Evolutionary conservation across 2,888 invertebrate genomes (phyloP).

Genomic region (Trissolcus brochymenae): DNA sequence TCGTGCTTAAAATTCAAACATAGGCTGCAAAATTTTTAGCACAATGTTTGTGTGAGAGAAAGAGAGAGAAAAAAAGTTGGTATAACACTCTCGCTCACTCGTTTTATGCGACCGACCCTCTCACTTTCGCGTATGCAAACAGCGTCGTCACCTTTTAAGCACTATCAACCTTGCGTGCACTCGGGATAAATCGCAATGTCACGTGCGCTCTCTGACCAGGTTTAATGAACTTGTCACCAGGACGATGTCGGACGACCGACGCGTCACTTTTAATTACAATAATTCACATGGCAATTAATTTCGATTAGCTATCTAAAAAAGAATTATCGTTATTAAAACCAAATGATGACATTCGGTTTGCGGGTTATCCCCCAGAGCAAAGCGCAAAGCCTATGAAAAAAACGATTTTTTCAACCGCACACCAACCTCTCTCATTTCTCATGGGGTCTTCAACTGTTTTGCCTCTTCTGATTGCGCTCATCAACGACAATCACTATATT

Average conservation of each 20-base stretch:
- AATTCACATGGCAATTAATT: conserved; percentile 1
- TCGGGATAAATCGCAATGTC: conserved; percentile 45
- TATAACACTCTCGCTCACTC: conserved; percentile 65
- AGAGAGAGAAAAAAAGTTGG: no score
- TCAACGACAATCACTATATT: not conserved
- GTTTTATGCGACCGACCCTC: conserved; percentile 66
- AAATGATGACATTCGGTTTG: no score
- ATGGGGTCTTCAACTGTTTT: no score
- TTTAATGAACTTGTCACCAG: conserved; percentile 49
- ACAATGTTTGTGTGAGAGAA: conserved; percentile 4
- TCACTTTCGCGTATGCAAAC: conserved; percentile 72
- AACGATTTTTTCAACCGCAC: no score
- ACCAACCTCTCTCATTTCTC: no score
- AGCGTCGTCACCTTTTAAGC: conserved; percentile 60
- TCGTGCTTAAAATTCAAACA: conserved; percentile 37
- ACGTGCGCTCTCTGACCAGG: conserved; percentile 24
- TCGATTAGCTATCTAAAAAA: no score
- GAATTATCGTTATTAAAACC: no score
- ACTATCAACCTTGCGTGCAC: conserved; percentile 52
- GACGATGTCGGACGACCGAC: conserved; percentile 6
- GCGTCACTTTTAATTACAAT: conserved; percentile 25
- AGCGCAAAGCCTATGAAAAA: no score
- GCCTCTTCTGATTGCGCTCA: no score
- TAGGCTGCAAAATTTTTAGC: conserved; percentile 16
- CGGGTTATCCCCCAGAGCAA: no score